These are phyloP conservation scores for Andricus quercusramuli DNA, from an alignment of 2,888 invertebrate species.

Conservation along the genomic window DNA sequence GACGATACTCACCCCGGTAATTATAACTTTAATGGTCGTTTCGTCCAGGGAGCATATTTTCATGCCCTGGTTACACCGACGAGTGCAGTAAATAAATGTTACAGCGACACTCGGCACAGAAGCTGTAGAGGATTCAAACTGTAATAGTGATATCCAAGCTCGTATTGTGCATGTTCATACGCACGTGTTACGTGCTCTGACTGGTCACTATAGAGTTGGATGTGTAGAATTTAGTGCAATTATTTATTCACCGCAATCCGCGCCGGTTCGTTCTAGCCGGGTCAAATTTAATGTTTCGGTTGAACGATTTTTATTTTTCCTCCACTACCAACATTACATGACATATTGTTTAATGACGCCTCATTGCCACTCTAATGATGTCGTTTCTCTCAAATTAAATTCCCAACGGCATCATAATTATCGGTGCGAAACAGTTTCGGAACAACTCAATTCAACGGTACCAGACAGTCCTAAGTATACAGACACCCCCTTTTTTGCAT, in stretches of 20 bases:
- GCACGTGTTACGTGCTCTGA: conserved; percentile 31
- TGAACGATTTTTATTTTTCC: conserved; percentile 24
- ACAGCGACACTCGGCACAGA: conserved; percentile 3
- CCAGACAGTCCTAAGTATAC: background rate
- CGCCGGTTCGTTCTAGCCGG: conserved; percentile 12
- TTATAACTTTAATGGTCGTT: conserved; percentile 50
- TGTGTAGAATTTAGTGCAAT: conserved; percentile 40
- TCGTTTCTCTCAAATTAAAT: conserved; percentile 26
- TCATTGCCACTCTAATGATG: conserved; percentile 35
- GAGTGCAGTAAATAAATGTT: conserved; percentile 48
- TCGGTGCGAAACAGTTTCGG: background rate
- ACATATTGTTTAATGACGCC: conserved; percentile 29
- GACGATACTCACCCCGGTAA: conserved; percentile 45
- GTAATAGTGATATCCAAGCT: conserved; percentile 46
- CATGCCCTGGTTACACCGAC: conserved; percentile 8
- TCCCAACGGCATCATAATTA: conserved; percentile 29
- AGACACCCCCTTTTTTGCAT: no score
- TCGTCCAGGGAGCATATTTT: conserved; percentile 28
- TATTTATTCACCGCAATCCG: conserved; percentile 39
- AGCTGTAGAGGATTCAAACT: background rate
- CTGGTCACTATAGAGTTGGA: conserved; percentile 33
- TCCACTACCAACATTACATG: conserved; percentile 2
- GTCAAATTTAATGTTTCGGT: conserved; percentile 27
- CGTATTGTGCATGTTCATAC: conserved; percentile 14
- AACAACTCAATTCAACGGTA: background rate